Base-by-base conservation (phyloP, 2,113 vertebrate species). In the Coptodon bakossiorum region DNA sequence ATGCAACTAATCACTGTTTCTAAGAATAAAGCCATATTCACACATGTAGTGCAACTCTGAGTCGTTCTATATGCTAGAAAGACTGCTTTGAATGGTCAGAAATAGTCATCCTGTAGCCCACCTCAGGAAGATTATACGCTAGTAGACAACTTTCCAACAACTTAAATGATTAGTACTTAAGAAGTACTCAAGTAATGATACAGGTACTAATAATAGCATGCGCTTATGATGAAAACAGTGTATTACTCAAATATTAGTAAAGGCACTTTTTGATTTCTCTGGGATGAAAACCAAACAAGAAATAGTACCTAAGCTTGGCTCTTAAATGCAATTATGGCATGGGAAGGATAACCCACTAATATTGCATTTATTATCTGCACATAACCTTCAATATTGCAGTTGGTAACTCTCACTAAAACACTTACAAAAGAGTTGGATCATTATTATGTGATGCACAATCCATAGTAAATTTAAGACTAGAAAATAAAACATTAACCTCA, bases 401-500 rank as follows among this genome's bases (percentile, higher is more conserved):
- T 66, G 34, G 36, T 80, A 66, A 82, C 61, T 86, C 12, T 17
- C 36, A 81, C 84, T 88, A 82, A 84, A 86, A 68, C 50, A 66
- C 57, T 24, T 81, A 84, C 22, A 81, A 38, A 86, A 11, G 79
- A 87, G 76, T 40, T 90, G 61, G 24, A 90, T 82, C 78, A 86
- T 89, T 78, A 87, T 85, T 88, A 73, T 61, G 82, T 66, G 84
- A 86, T 80, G 82, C 54, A 48, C 13, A 87, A 81, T 34, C 85
- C 59, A 29, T 16, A 50, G 31, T 52, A 80, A 90, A 90, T 43
- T 53, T 84, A 83, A 87, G 48, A 83, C 17, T 80, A 40, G 52
- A 88, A 81, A 91, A 87, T 83, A 88, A 86, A 86, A 63, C 52
- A 85, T 92, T 81, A 82, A 90, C 88, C 82, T 90, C 40, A 53